Base-by-base conservation (phyloP, 2,888 invertebrate species). In the Cosmia trapezina region DNA sequence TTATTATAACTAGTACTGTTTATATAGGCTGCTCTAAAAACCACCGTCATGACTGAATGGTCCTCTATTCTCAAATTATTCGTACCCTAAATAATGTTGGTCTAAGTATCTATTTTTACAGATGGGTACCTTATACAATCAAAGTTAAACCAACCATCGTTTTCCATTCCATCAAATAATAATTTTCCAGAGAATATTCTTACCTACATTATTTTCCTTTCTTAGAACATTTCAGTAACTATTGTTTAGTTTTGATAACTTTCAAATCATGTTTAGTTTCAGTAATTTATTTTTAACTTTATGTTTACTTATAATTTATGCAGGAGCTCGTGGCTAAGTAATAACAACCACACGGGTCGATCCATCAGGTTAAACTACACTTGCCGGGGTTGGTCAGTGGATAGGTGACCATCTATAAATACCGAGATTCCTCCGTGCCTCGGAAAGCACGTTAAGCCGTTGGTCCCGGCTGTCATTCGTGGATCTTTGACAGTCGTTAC, bases 101-200 rank as follows among this genome's bases (percentile, higher is more conserved):
- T 28, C 12, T 28, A 28, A 28, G 28, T 56, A 49, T 45, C 2
- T 9, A 28, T 41, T 64, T 22, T 37, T 49, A 47, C 61, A 22
- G 54, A 54, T 9, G 17, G 28, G 1, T 76, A 37, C 53, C 8
- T 54, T 37, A 37, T 9, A 62, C 7, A 76, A 76, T 59, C 51
- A 70, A 70, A 64, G 59, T 70, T 70, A 64, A 73, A 41, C 47
- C 64, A 11, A 49, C 33, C 63, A 60, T 71, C 2, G 7, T 64
- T 76, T 64, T 70, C 49, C 70, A 54, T 43, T 64, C 17, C 22
- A 70, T 49, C 4, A 45, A 56, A 54, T 60, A 70, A 33, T 64
- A 54, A 47, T 71, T 62, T 57, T 43, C 7, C n/a, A 22, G 12
- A 28, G 2, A 28, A 19, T 49, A 33, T 43, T 62, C 14, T 41